phyloP scores from a whole-genome alignment of 2,888 invertebrate species.

The Phyto melanocephala region DNA sequence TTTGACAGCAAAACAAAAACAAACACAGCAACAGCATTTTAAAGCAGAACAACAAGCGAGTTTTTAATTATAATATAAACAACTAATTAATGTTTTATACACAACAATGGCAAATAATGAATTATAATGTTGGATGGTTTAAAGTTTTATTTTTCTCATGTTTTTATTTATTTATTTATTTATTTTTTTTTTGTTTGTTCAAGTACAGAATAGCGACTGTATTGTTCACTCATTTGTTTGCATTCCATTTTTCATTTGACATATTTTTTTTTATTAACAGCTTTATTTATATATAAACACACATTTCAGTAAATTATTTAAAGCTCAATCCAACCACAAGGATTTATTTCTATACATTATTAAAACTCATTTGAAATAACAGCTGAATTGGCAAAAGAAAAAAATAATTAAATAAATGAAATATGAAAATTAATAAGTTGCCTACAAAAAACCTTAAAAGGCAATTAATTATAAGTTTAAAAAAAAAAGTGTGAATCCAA shows the following conservation, averaged over 20 bases:
- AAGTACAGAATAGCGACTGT: too few relatives aligned
- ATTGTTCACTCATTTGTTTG: neutral
- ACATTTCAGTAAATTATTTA: neutral
- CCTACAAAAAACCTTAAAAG: neutral
- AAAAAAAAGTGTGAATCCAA: neutral
- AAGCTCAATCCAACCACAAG: too few relatives aligned
- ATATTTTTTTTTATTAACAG: too few relatives aligned
- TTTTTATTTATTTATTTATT: neutral
- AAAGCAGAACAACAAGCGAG: constrained; percentile 63
- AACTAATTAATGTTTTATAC: constrained; percentile 66
- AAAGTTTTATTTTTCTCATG: neutral
- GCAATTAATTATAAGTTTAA: constrained; percentile 18
- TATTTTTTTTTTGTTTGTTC: neutral
- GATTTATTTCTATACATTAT: too few relatives aligned
- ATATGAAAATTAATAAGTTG: too few relatives aligned
- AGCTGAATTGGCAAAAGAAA: neutral
- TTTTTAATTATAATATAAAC: constrained; percentile 67
- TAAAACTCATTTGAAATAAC: neutral
- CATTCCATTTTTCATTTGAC: too few relatives aligned
- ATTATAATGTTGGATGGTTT: constrained; percentile 51
- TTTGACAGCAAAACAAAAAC: too few relatives aligned
- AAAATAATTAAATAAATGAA: neutral
- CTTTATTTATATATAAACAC: too few relatives aligned
- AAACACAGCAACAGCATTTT: neutral
- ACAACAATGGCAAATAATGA: constrained; percentile 66